A percentile compares a stretch with the other conserved stretches of the same genome.
Evolutionary conservation across 2,113 vertebrate species (phyloP).

Genomic region (Arenaria interpres): DNA sequence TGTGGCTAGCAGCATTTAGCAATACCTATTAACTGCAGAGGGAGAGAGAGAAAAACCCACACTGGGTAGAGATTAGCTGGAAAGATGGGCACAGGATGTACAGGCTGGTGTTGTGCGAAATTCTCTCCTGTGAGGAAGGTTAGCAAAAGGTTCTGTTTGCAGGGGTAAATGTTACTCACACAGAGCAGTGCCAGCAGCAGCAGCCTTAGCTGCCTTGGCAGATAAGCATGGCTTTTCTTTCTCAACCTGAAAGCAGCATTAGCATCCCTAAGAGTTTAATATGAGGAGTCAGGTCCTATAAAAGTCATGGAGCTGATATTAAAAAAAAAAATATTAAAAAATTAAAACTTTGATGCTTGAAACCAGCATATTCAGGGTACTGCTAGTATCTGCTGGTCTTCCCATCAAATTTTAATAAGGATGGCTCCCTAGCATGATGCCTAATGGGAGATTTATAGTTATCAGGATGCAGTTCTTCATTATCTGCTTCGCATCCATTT

Average conservation of each 20-base stretch:
- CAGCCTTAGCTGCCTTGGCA: not conserved
- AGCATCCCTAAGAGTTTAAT: not conserved
- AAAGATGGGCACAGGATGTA: not conserved
- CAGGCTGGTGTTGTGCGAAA: not conserved
- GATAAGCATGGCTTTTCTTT: slow-evolving; percentile 5
- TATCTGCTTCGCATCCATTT: not conserved
- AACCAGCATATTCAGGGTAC: not conserved
- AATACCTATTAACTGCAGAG: not conserved
- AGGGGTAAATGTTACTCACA: not conserved
- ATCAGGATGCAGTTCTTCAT: not conserved
- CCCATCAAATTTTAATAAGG: not conserved
- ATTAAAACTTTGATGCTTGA: not conserved
- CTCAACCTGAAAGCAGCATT: not conserved
- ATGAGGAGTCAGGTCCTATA: not conserved
- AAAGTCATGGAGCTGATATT: not conserved
- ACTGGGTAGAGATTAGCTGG: not conserved
- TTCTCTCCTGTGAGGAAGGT: not conserved
- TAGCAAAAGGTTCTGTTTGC: not conserved
- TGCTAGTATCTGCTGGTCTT: not conserved
- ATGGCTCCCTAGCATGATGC: not conserved
- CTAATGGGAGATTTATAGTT: not conserved
- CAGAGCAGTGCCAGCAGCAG: not conserved
- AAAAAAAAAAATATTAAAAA: not conserved
- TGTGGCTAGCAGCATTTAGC: not conserved
- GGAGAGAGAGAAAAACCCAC: not conserved